Conservation (phyloP, 2,113 vertebrate species). For the Delphinus delphis region DNA sequence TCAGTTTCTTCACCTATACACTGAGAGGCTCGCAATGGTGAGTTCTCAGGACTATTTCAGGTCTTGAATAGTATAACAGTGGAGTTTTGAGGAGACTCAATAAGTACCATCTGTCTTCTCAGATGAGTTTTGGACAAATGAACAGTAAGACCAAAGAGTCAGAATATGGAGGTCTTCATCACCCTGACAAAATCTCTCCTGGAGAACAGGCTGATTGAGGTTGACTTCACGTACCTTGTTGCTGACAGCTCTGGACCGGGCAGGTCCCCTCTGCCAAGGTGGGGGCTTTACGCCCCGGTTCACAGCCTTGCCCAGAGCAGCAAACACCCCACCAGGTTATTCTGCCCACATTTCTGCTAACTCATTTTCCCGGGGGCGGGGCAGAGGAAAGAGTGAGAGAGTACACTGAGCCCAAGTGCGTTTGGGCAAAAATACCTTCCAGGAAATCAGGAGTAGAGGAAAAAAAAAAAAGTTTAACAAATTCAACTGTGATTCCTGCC, state of each 20-base stretch:
- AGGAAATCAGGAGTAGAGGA: background rate
- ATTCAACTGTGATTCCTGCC: background rate
- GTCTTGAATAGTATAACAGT: background rate
- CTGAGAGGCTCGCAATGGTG: background rate
- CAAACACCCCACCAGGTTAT: background rate
- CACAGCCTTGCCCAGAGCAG: background rate
- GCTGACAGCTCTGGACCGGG: background rate
- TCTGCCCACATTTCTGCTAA: background rate
- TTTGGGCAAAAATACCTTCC: background rate
- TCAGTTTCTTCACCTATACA: background rate
- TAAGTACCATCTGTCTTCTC: background rate
- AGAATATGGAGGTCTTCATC: background rate
- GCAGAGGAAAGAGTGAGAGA: background rate
- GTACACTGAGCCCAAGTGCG: background rate
- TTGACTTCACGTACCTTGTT: background rate
- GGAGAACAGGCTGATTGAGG: background rate
- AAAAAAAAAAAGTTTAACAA: background rate
- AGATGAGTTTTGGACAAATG: background rate
- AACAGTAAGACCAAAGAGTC: background rate
- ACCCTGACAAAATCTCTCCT: background rate
- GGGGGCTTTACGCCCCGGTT: background rate
- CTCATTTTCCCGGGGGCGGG: background rate
- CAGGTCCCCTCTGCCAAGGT: background rate
- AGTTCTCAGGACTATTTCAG: background rate
- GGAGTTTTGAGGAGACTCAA: background rate